Evolutionary conservation across 2,888 invertebrate species (phyloP).

Genomic region (Andrena praecox): DNA sequence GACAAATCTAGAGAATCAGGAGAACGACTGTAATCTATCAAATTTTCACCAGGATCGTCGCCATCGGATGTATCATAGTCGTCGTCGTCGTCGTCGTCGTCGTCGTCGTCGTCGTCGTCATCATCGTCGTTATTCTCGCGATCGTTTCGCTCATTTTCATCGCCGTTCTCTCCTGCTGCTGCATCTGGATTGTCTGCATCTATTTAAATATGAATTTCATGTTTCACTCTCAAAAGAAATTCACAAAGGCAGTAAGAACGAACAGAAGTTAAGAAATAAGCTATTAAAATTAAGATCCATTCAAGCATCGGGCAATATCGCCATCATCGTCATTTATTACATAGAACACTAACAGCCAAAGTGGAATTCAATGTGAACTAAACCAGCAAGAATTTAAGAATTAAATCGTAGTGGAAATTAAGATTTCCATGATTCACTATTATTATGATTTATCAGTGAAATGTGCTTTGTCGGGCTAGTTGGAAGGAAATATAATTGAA

Average conservation of each 20-base stretch:
- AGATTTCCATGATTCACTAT: neutral
- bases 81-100: slow-evolving; percentile 51
- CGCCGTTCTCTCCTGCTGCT: slow-evolving; percentile 73
- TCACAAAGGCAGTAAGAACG: neutral
- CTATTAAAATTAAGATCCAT: neutral
- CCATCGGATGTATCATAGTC: slow-evolving; percentile 76
- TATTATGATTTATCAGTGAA: neutral
- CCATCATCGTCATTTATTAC: neutral
- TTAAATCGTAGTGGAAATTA: neutral
- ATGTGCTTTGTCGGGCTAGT: neutral
- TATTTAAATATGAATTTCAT: slow-evolving; percentile 26
- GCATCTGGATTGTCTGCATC: slow-evolving; percentile 74
- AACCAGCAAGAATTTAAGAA: neutral
- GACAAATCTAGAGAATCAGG: slow-evolving; percentile 69
- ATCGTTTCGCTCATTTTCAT: slow-evolving; percentile 74
- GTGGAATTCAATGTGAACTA: neutral
- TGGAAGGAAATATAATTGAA: neutral
- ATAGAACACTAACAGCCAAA: neutral
- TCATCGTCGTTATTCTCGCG: slow-evolving; percentile 76
- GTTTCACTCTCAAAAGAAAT: slow-evolving; percentile 1
- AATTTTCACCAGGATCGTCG: slow-evolving; percentile 79
- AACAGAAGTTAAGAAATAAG: neutral
- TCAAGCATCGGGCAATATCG: neutral
- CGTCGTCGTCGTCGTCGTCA: slow-evolving; percentile 63
- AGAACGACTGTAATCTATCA: slow-evolving; percentile 72